Conservation (phyloP, 2,113 vertebrate genomes). For the Cyphotilapia sp. region DNA sequence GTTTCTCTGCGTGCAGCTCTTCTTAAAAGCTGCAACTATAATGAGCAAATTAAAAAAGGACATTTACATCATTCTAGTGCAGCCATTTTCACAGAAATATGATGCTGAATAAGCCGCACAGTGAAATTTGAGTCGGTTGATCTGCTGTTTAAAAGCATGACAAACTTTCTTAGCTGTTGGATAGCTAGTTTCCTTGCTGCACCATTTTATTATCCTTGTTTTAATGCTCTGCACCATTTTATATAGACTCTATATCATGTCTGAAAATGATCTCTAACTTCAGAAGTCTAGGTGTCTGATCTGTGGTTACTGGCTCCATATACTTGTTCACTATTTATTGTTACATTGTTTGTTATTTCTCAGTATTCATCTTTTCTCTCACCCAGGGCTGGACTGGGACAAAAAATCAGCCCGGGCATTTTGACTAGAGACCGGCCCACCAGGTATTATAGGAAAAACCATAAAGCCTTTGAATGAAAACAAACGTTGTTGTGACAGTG, state of each 20-base stretch:
- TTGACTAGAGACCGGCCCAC: no score
- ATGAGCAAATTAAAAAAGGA: constrained; percentile 3
- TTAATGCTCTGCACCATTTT: not conserved
- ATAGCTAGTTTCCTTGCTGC: not conserved
- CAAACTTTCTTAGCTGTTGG: not conserved
- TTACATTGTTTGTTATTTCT: not conserved
- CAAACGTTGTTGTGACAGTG: no score
- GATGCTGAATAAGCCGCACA: not conserved
- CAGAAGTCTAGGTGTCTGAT: not conserved
- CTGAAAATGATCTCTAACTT: not conserved
- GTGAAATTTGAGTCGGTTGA: constrained; percentile 14
- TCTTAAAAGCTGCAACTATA: not conserved
- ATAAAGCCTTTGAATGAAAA: no score
- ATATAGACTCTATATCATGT: not conserved
- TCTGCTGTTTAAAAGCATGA: constrained; percentile 1
- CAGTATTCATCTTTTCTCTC: not conserved
- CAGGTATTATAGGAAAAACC: no score
- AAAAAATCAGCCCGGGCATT: no score
- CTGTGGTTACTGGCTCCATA: not conserved
- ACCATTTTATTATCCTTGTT: not conserved
- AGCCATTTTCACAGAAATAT: not conserved
- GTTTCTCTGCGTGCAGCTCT: not conserved
- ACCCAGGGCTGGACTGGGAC: not conserved
- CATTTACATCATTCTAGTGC: not conserved
- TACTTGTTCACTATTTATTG: not conserved